phyloP scores from a whole-genome alignment of 1,140 invertebrate species.

The Samia ricini region DNA sequence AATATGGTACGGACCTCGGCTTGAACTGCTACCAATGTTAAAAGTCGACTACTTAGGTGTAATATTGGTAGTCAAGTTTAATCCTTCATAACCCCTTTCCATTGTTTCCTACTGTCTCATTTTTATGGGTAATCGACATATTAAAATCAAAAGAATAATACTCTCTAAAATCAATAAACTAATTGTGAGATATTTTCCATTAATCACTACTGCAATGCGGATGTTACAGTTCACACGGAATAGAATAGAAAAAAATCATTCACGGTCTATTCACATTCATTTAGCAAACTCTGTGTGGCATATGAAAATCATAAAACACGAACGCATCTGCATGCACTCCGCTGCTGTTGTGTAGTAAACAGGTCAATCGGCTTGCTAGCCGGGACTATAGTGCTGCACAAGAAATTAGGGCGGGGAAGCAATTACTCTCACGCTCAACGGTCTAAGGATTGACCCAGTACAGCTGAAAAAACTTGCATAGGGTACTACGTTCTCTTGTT shows the following conservation, averaged over 20 bases:
- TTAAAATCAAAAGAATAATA: too few relatives aligned
- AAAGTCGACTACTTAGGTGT: too few relatives aligned
- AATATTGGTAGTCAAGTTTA: too few relatives aligned
- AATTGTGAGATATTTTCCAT: too few relatives aligned
- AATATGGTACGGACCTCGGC: too few relatives aligned
- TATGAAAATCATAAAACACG: constrained; percentile 11
- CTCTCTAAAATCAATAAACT: too few relatives aligned
- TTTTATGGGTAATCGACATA: too few relatives aligned
- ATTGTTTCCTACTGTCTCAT: too few relatives aligned
- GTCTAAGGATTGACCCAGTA: constrained; percentile 29
- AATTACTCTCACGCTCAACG: constrained; percentile 45
- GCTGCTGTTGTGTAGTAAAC: constrained; percentile 21
- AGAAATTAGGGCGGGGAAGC: constrained; percentile 55
- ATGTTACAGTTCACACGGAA: too few relatives aligned
- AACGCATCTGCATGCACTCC: constrained; percentile 20
- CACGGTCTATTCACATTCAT: background rate
- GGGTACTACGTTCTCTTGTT: constrained; percentile 31
- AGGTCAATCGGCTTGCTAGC: constrained; percentile 39
- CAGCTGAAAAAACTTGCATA: constrained; percentile 49
- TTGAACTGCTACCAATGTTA: too few relatives aligned
- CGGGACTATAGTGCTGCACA: constrained; percentile 22
- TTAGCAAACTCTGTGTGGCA: background rate
- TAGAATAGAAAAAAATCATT: background rate
- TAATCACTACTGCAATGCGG: too few relatives aligned
- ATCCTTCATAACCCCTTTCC: too few relatives aligned